Evolutionary conservation across 2,113 vertebrate species (phyloP), one percentile per base, ranked within the genome.

Genomic region (Anoplopoma fimbria): DNA sequence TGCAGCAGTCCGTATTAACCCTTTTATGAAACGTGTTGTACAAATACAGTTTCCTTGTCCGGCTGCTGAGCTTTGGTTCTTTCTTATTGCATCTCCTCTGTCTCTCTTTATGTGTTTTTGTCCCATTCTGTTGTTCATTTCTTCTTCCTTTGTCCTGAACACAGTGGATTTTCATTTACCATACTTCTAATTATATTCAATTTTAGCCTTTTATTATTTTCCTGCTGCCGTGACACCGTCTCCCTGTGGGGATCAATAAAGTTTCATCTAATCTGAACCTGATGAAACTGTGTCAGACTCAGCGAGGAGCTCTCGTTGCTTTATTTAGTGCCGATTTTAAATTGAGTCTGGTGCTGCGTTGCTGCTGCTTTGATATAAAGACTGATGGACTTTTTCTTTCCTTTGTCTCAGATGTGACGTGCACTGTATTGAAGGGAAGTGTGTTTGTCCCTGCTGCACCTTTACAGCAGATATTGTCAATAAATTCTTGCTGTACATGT

Each of bases 201-300:
- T 88, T 86, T 75, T 13, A 73, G 61, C 75, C 72, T 86, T 81
- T 90, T 75, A 65, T 89, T 87, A 83, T 91, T 85, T 83, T 73
- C 49, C 81, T 25, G 58, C 83, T 34, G 76, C 64, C 29, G 79
- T 77, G 83, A 88, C 82, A 81, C 75, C 45, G 47, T 85, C 80
- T 90, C 88, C 88, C 88, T 55, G 71, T 65, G 78, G 91, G 82
- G 77, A 90, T 93, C 91, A 84, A 88, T 90, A 91, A 79, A 87
- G 73, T 90, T 93, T 82, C 87, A 88, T 92, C 75, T 89, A 67
- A 88, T 89, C 51, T 81, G 83, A 83, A 88, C 77, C 87, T 87
- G 88, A 90, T 91, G 87, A 90, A 90, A 88, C 42, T 79, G 88
- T 93, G 91, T 91, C 90, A 91, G 65, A 53, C 84, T 69, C 75